Conservation (phyloP, 2,113 vertebrate species). For the Cololabis saira region DNA sequence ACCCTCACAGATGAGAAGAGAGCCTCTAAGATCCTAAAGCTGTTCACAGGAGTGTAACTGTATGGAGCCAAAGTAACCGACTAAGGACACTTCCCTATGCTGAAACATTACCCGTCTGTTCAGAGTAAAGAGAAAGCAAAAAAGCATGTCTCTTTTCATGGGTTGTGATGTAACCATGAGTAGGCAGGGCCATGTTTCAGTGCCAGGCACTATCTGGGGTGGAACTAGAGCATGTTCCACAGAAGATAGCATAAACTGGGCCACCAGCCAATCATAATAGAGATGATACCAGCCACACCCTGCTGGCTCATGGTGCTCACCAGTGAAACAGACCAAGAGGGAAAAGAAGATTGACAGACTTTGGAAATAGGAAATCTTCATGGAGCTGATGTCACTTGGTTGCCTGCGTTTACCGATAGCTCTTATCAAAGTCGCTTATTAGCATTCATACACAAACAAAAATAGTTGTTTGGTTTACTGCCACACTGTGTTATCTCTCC, state of each 20-base stretch:
- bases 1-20: conserved; percentile 23
- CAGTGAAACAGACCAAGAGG: conserved; percentile 24
- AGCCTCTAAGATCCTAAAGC: conserved; percentile 38
- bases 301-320: conserved; percentile 40
- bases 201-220: conserved; percentile 88
- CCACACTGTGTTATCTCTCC: conserved; percentile 2
- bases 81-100: conserved; percentile 24
- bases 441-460: conserved; percentile 40
- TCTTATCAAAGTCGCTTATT: conserved; percentile 50
- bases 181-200: conserved; percentile 72
- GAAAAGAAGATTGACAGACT: conserved; percentile 57
- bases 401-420: conserved; percentile 58
- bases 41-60: conserved; percentile 17
- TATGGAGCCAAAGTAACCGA: conserved; percentile 10
- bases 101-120: conserved; percentile 67
- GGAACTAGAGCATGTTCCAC: conserved; percentile 85
- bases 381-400: conserved; percentile 1
- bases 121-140: conserved; percentile 58
- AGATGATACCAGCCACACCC: conserved; percentile 67
- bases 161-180: conserved; percentile 78
- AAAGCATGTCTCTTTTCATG: conserved; percentile 70
- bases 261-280: conserved; percentile 76
- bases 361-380: conserved; percentile 29
- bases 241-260: conserved; percentile 84
- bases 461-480: conserved; percentile 27